Base-by-base conservation (phyloP, 2,888 invertebrate genomes). In the Andricus curvator region DNA sequence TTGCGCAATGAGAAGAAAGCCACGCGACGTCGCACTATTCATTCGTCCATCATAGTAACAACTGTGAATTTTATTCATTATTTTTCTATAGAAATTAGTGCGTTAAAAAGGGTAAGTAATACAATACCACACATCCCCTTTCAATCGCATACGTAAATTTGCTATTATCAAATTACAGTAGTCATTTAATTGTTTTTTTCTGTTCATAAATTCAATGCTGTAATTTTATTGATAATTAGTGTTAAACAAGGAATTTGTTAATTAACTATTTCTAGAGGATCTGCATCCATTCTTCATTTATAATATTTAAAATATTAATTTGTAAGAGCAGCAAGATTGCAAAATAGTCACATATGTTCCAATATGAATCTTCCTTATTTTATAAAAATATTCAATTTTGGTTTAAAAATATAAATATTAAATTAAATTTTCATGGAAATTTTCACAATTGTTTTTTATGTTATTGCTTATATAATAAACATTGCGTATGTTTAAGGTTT, bases 1-100 rank as follows among this genome's bases (percentile, higher is more conserved):
- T 80, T 84, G 84, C 84, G 84, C 82, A 78, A 66, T 82, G 29
- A 74, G 62, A 25, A 60, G 37, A 44, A n/a, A 81, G 62, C 81
- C 82, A 80, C 78, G 81, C 79, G 81, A 80, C 80, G 80, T 65
- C 76, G 78, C 80, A 77, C 80, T 60, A 41, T 79, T 79, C 78
- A 79, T 78, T 79, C 48, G 70, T 44, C 51, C 51, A 29, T 33
- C 65, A 65, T 37, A 70, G 70, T 70, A 22, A 70, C 17, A 48
- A 51, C 48, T 51, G 51, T 33, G 70, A 70, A 51, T 70, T 70
- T 70, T 48, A 51, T 70, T 70, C 70, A 51, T 70, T 70, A 70
- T 70, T 70, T 70, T 70, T 70, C 51, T 70, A 70, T 70, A 70
- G 48, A 13, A 70, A 70, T 70, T 70, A 70, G 29, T 20, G 48